Percentiles rank a stretch among this genome's conserved stretches.
These are phyloP conservation scores for Eumerus sabulonum DNA, from an alignment of 2,888 invertebrate genomes.

Conservation along the genomic window DNA sequence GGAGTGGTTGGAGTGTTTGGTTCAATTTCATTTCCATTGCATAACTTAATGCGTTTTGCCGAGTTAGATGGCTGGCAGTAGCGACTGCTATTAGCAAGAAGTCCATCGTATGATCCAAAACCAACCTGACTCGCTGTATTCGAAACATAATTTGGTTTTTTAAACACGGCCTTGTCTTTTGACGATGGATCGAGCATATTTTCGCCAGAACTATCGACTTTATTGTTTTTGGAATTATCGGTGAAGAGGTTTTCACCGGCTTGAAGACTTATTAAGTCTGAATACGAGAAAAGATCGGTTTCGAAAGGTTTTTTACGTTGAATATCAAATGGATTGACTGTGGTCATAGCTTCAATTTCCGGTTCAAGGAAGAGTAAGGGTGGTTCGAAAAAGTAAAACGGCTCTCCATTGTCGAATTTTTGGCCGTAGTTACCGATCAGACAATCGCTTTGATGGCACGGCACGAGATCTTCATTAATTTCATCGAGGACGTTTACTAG, in stretches of 20 bases:
- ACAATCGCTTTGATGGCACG: conserved; percentile 8
- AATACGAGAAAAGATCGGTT: conserved; percentile 18
- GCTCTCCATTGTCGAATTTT: conserved; percentile 4
- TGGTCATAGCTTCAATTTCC: conserved; percentile 15
- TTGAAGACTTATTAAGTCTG: conserved; percentile 11
- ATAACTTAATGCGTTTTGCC: too few relatives aligned
- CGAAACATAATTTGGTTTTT: not conserved
- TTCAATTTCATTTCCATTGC: too few relatives aligned
- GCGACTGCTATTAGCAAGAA: too few relatives aligned
- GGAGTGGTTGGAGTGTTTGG: too few relatives aligned
- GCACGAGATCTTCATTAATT: not conserved
- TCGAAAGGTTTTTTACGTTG: conserved; percentile 21
- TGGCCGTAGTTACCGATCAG: conserved; percentile 26
- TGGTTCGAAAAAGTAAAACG: not conserved
- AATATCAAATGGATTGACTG: conserved; percentile 22
- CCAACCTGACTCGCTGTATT: too few relatives aligned
- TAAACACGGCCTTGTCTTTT: conserved; percentile 1
- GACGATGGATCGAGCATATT: not conserved
- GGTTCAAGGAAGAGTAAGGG: conserved; percentile 10
- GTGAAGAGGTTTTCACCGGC: conserved; percentile 11
- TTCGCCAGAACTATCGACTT: not conserved
- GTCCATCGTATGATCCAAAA: too few relatives aligned
- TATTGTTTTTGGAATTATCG: not conserved
- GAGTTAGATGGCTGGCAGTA: too few relatives aligned
- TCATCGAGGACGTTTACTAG: conserved; percentile 13